phyloP scores from a whole-genome alignment of 2,113 vertebrate genomes.

The Microtus montanus region DNA sequence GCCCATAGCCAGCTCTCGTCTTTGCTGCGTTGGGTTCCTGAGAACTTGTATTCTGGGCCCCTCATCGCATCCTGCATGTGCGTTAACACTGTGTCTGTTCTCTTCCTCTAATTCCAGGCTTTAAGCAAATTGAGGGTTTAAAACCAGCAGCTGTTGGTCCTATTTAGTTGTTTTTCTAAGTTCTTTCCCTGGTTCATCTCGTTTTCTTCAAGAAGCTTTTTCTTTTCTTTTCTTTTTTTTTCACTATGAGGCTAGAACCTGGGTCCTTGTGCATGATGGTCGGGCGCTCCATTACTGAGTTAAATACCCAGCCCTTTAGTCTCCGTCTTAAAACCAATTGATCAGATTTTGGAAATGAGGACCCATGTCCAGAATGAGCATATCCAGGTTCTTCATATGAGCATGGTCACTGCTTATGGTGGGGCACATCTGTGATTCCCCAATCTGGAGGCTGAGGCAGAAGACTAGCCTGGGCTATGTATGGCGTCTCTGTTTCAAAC shows the following conservation, averaged over 20 bases:
- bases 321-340: not conserved
- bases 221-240: too few species aligned
- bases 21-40: not conserved
- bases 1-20: not conserved
- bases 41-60: not conserved
- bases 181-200: not conserved
- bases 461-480: not conserved
- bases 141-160: not conserved
- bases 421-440: not conserved
- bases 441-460: not conserved
- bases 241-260: not conserved
- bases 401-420: not conserved
- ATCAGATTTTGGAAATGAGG: not conserved
- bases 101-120: not conserved
- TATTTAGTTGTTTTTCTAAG: not conserved
- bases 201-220: not conserved
- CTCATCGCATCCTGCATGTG: not conserved
- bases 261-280: not conserved
- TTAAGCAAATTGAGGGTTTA: not conserved
- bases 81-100: not conserved
- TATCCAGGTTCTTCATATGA: not conserved
- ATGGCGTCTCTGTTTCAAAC: not conserved
- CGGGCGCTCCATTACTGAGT: not conserved
- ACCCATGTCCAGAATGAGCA: not conserved
- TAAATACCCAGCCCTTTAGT: not conserved